These are phyloP conservation scores for Campoplex capitator DNA, from an alignment of 2,888 invertebrate species.

Conservation along the genomic window DNA sequence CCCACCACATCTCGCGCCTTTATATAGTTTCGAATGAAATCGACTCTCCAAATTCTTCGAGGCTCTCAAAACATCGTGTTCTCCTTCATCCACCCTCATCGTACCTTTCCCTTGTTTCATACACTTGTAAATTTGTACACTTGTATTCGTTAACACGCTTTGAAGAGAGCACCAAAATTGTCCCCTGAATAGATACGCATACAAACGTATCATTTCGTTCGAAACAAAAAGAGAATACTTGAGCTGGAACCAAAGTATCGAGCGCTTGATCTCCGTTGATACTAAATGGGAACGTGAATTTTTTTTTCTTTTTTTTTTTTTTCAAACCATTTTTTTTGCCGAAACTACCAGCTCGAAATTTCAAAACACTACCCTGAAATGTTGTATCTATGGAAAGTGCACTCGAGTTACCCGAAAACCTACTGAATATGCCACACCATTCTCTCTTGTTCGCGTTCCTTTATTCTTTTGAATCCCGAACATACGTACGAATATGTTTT, in stretches of 20 bases:
- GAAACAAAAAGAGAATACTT: not conserved
- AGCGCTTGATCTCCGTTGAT: not conserved
- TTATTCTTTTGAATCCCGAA: not conserved
- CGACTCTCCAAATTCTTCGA: constrained; percentile 64
- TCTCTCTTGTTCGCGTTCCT: not conserved
- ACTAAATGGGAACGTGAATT: not conserved
- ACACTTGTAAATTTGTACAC: not conserved
- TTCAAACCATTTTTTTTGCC: not conserved
- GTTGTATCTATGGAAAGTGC: not conserved
- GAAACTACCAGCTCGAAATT: not conserved
- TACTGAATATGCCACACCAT: not conserved
- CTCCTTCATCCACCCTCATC: constrained; percentile 38
- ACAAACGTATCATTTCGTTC: constrained; percentile 28
- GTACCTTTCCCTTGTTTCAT: constrained; percentile 18
- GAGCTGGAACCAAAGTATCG: not conserved
- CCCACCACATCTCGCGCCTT: not conserved
- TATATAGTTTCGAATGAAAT: constrained; percentile 46
- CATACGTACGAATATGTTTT: not conserved
- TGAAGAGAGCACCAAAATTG: constrained; percentile 15
- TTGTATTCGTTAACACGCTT: constrained; percentile 13
- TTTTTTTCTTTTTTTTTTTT: constrained; percentile 1
- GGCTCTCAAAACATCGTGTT: constrained; percentile 1
- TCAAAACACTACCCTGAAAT: not conserved
- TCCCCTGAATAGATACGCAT: not conserved
- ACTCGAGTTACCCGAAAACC: constrained; percentile 5